Evolutionary conservation across 1,140 invertebrate genomes (phyloP).

Genomic region (Pogonomyrmex californicus): DNA sequence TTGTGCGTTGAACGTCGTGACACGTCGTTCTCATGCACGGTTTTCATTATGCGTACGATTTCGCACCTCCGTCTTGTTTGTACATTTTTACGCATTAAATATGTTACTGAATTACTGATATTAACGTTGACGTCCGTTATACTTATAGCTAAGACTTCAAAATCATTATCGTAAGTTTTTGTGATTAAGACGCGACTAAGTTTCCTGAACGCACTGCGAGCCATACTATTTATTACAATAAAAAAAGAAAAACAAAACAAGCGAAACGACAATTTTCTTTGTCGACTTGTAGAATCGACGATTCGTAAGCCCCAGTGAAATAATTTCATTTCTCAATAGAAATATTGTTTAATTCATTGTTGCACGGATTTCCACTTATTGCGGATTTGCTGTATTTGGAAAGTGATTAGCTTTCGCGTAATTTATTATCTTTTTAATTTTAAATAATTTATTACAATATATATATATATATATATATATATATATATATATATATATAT

Average conservation of each 20-base stretch:
- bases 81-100: slow-evolving; percentile 32
- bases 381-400: background rate
- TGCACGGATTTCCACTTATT: background rate
- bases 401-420: background rate
- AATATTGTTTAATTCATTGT: background rate
- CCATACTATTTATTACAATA: slow-evolving; percentile 11
- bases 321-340: slow-evolving; percentile 16
- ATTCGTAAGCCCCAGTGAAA: background rate
- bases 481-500: background rate
- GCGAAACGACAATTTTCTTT: background rate
- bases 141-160: slow-evolving; percentile 7
- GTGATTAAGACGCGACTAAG: slow-evolving; percentile 3
- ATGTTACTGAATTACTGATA: slow-evolving; percentile 44
- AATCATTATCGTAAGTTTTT: slow-evolving; percentile 22
- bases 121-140: slow-evolving; percentile 30
- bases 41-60: slow-evolving; percentile 15
- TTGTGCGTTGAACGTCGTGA: background rate
- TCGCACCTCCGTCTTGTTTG: slow-evolving; percentile 32
- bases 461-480: background rate
- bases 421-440: background rate
- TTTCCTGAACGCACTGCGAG: slow-evolving; percentile 28
- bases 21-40: background rate
- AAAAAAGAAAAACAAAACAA: background rate
- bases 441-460: background rate
- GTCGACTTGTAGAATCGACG: background rate